These are phyloP conservation scores for Phalacrocorax brasilianus DNA, from an alignment of 2,113 vertebrate genomes.

Conservation along the genomic window DNA sequence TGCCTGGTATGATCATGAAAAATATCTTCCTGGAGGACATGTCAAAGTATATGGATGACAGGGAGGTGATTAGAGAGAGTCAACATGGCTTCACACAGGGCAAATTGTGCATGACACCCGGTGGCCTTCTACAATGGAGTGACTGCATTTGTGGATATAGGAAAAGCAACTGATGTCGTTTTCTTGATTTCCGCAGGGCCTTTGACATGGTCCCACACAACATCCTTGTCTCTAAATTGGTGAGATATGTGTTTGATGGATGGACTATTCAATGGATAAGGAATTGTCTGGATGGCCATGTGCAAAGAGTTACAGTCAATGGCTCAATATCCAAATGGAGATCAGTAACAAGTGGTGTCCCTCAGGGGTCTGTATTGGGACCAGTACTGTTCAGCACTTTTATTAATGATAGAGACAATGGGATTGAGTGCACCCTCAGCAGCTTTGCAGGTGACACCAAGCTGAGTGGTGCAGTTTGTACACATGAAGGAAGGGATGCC, in stretches of 20 bases:
- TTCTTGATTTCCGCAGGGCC: not conserved
- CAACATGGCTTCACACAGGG: not conserved
- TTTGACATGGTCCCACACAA: not conserved
- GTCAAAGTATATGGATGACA: not conserved
- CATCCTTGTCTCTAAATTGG: not conserved
- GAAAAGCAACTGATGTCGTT: not conserved
- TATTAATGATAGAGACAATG: not conserved
- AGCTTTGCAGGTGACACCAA: not conserved
- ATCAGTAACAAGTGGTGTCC: not conserved
- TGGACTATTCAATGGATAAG: not conserved
- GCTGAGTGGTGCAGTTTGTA: not conserved
- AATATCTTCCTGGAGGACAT: not conserved
- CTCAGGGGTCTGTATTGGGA: not conserved
- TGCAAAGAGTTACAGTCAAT: not conserved
- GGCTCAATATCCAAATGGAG: not conserved
- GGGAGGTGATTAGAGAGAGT: not conserved
- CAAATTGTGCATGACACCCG: not conserved
- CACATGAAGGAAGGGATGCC: not conserved
- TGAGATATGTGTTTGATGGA: rapidly evolving
- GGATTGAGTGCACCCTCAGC: not conserved
- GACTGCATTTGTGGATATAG: not conserved
- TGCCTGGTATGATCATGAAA: not conserved
- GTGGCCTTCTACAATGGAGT: not conserved
- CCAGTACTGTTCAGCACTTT: not conserved
- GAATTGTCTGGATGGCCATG: not conserved